Base-by-base conservation (phyloP, 2,113 vertebrate genomes). In the Callaeas wilsoni region DNA sequence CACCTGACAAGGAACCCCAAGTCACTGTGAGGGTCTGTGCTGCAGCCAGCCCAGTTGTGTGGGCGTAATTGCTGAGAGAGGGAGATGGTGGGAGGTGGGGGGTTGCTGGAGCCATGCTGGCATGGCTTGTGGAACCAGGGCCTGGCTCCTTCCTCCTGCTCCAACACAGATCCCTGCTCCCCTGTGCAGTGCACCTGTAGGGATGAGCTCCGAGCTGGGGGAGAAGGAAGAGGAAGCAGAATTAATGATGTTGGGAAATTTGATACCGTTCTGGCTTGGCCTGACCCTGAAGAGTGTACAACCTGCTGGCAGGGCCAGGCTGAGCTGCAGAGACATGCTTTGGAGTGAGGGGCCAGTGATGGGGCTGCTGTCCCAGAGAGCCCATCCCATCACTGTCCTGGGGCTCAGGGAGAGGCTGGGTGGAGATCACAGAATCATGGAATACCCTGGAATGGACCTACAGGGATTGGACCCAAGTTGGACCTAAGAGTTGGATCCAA, bases 1-100 rank as follows among this genome's bases (percentile, higher is more conserved):
- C 0, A 0, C 21, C 30, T 41, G 67, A 47, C 1, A 8, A 63
- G 65, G 56, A 49, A 1, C 16, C 17, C 65, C 37, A 7, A 2
- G 17, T 26, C 4, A 0, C 32, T 35, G 44, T 0, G 13, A 60
- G 50, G 41, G 33, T 33, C 57, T 5, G 14, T 70, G 56, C 70
- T 41, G 56, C 50, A 62, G 46, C 79, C 37, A 53, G 9, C 19
- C 27, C n/a, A 0, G 29, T 5, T 32, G 10, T 29, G n/a, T 22
- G 75, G 2, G 2, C 47, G 32, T 33, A 3, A 7, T 4, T 65
- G 50, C 77, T 1, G 6, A 29, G 26, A 62, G 26, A 53, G 47
- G 8, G 27, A 64, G 49, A 6, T 4, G 0, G 2, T 42, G 30
- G 21, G 26, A 33, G 27, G 9, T 16, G 11, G 6, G 4, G 7